phyloP scores from a whole-genome alignment of 2,888 invertebrate genomes.

The Cynaeus angustus region DNA sequence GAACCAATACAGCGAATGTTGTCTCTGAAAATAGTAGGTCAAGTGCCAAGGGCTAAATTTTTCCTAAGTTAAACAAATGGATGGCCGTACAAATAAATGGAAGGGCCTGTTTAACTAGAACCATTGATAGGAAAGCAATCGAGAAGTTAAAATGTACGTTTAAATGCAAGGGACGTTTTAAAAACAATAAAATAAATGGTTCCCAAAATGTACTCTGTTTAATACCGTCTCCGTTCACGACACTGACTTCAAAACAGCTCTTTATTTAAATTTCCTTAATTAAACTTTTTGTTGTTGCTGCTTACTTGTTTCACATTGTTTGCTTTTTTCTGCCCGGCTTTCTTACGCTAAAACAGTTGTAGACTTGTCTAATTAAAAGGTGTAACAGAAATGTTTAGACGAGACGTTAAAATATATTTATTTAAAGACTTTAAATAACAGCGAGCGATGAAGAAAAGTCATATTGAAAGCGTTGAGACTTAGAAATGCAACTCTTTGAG shows the following conservation, averaged over 20 bases:
- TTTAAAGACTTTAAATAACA: not conserved
- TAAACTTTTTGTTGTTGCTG: constrained; percentile 45
- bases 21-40: constrained; percentile 50
- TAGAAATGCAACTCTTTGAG: not conserved
- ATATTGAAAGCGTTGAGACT: not conserved
- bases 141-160: constrained; percentile 51
- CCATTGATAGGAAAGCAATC: constrained; percentile 52
- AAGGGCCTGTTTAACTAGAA: constrained; percentile 49
- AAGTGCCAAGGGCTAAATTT: constrained; percentile 48
- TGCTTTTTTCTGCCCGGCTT: constrained; percentile 15
- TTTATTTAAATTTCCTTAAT: constrained; percentile 52
- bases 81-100: constrained; percentile 46
- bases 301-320: constrained; percentile 31
- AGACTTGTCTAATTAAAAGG: constrained; percentile 20
- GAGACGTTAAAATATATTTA: too few species aligned
- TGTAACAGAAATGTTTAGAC: not conserved
- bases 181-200: constrained; percentile 51
- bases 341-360: constrained; percentile 20
- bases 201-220: constrained; percentile 46
- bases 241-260: constrained; percentile 48
- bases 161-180: constrained; percentile 54
- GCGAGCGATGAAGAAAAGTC: not conserved
- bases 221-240: constrained; percentile 42
- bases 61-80: constrained; percentile 51
- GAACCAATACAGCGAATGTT: constrained; percentile 45